These are phyloP conservation scores for Mactra quadrangularis DNA, from an alignment of 1,140 invertebrate species.

Conservation along the genomic window DNA sequence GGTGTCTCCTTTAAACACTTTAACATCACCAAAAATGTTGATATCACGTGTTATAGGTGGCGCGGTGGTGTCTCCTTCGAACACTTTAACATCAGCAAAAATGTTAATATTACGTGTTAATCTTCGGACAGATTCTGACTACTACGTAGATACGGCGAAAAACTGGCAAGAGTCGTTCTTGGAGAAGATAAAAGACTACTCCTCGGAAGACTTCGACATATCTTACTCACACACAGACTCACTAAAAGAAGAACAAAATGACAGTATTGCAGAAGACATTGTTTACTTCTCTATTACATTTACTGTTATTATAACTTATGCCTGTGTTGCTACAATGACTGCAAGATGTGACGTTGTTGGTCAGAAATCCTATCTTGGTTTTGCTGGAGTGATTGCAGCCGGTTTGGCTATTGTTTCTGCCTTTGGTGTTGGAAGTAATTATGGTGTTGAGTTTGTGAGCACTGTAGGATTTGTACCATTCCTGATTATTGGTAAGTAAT, in stretches of 20 bases:
- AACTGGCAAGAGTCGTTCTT: constrained; percentile 37
- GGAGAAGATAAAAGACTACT: constrained; percentile 4
- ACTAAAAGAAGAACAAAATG: constrained; percentile 27
- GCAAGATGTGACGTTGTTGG: constrained; percentile 81
- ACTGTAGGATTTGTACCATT: constrained; percentile 98
- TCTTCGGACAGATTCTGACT: constrained; percentile 22
- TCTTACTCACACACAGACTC: constrained; percentile 39
- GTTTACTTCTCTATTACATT: constrained; percentile 68
- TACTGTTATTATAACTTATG: constrained; percentile 73
- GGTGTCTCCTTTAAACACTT: neutral
- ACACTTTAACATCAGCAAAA: neutral
- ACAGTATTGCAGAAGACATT: constrained; percentile 61
- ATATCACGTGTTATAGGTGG: constrained; percentile 13
- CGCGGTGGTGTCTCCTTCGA: neutral
- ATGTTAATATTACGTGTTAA: constrained; percentile 4
- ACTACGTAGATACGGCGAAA: constrained; percentile 9
- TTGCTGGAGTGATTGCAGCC: constrained; percentile 95
- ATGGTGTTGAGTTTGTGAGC: constrained; percentile 96
- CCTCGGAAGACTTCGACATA: constrained; percentile 11
- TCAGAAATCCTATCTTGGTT: constrained; percentile 94
- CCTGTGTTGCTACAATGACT: constrained; percentile 64
- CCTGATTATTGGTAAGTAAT: constrained; percentile 94
- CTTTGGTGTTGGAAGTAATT: constrained; percentile 95
- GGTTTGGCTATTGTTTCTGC: constrained; percentile 92
- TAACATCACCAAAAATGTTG: constrained; percentile 5